Percentiles rank a stretch among this genome's conserved stretches.
Conservation (phyloP, 2,888 invertebrate genomes). For the Diaperis boleti region DNA sequence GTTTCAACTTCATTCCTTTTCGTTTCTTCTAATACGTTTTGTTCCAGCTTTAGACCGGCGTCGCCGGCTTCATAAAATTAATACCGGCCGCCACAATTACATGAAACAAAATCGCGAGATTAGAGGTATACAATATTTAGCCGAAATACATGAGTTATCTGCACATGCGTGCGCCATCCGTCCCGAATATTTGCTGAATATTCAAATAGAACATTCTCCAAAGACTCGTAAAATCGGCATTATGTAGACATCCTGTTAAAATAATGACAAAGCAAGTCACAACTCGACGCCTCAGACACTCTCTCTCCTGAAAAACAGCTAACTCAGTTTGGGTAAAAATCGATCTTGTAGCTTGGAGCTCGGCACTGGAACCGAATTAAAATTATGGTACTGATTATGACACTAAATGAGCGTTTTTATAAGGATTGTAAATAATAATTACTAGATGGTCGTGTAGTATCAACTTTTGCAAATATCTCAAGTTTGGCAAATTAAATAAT, state of each 20-base stretch:
- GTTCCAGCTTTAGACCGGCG: not conserved
- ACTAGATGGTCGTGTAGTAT: no score
- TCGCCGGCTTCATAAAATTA: constrained; percentile 1
- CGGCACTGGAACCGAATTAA: no score
- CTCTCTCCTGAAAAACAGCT: not conserved
- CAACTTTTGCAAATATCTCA: no score
- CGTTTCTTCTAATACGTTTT: constrained; percentile 3
- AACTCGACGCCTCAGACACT: no score
- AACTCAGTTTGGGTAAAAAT: not conserved
- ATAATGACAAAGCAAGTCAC: constrained; percentile 4
- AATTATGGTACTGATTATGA: no score
- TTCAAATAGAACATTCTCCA: constrained; percentile 3
- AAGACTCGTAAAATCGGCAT: constrained; percentile 4
- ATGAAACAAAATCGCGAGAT: constrained; percentile 11
- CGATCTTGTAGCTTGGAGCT: not conserved
- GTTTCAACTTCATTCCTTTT: constrained; percentile 17
- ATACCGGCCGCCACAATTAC: not conserved
- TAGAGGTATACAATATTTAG: not conserved
- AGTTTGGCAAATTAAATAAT: no score
- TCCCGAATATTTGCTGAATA: not conserved
- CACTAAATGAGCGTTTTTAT: no score
- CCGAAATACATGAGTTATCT: not conserved
- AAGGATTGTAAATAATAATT: not conserved
- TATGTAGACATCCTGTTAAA: not conserved
- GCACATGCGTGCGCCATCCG: constrained; percentile 1